Percentiles rank a stretch among this genome's conserved stretches.
Conservation (phyloP, 2,113 vertebrate species). For the Leucoraja erinaceus region DNA sequence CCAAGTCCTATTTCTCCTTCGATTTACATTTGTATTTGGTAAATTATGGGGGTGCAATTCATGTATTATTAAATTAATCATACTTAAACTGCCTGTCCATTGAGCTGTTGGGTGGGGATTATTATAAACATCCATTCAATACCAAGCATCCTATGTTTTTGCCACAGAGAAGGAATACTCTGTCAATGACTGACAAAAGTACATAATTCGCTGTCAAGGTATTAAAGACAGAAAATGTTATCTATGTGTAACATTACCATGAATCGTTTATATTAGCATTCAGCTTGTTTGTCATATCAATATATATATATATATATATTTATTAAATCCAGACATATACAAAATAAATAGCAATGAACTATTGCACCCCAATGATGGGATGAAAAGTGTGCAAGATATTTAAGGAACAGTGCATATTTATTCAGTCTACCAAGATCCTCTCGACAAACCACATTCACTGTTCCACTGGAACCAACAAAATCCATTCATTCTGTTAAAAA, state of each 20-base stretch:
- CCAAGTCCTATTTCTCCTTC: background rate
- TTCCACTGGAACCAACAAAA: background rate
- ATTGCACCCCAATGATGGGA: background rate
- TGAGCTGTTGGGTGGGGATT: background rate
- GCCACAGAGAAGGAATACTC: background rate
- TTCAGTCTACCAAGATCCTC: no score
- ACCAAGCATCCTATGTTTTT: background rate
- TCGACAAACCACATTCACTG: background rate
- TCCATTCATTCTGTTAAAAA: background rate
- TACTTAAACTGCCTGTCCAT: background rate
- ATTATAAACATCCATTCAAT: background rate
- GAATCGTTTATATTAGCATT: background rate
- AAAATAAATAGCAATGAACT: background rate
- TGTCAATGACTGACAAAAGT: background rate
- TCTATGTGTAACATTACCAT: background rate
- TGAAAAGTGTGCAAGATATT: background rate
- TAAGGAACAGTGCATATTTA: background rate
- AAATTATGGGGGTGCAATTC: background rate
- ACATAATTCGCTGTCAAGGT: background rate
- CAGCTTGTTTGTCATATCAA: background rate
- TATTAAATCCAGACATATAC: background rate
- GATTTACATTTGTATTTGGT: background rate
- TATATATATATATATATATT: background rate
- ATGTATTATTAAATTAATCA: background rate
- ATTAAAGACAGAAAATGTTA: background rate